Evolutionary conservation across 2,888 invertebrate species (phyloP).

Genomic region (Diplolepis rosae): DNA sequence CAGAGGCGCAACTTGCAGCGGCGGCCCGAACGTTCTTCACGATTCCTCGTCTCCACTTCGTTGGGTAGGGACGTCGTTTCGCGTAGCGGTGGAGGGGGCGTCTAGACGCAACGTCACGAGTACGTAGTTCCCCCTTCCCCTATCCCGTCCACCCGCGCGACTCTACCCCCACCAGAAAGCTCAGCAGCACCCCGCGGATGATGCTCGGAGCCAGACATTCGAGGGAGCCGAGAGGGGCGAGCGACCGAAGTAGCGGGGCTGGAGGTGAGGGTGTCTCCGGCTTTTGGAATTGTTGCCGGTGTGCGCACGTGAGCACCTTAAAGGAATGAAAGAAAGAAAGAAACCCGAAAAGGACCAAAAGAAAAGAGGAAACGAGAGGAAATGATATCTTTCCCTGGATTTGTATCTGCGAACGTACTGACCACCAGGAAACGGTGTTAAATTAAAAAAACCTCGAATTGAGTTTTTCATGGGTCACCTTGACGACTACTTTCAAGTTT

Average conservation of each 20-base stretch:
- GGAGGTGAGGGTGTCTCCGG: constrained; percentile 63
- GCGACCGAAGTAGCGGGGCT: constrained; percentile 37
- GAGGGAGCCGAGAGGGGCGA: constrained; percentile 49
- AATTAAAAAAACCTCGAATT: constrained; percentile 66
- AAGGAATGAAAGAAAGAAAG: constrained; percentile 35
- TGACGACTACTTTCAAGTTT: not conserved
- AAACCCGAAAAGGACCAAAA: constrained; percentile 27
- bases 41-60: constrained; percentile 33
- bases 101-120: constrained; percentile 73
- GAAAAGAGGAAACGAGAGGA: constrained; percentile 31
- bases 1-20: constrained; percentile 14
- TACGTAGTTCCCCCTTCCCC: constrained; percentile 63
- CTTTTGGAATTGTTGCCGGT: constrained; percentile 69
- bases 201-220: constrained; percentile 67
- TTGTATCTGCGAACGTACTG: constrained; percentile 54
- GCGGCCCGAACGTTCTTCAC: not conserved
- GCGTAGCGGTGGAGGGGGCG: constrained; percentile 67
- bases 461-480: not conserved
- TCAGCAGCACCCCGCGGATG: constrained; percentile 58
- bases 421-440: constrained; percentile 52
- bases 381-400: constrained; percentile 52
- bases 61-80: constrained; percentile 49
- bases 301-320: constrained; percentile 44
- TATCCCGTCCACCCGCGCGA: constrained; percentile 43
- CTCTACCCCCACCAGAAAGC: constrained; percentile 42